Conservation (phyloP, 92 coral and sea anemone species). For the Siderastrea siderea region DNA sequence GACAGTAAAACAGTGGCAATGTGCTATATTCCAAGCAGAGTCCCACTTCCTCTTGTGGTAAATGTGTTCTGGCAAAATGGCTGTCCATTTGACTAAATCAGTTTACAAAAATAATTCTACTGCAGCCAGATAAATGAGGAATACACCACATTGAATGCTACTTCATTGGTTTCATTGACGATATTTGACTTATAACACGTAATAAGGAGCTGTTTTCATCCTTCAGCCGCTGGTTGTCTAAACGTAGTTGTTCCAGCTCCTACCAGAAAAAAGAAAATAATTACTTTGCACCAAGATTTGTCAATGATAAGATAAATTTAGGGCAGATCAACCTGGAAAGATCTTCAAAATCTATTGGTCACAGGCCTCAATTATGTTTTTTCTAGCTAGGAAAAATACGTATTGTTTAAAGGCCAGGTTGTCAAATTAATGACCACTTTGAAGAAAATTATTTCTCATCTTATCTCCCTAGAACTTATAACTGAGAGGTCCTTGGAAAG, state of each 20-base stretch:
- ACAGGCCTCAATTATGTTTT: too few relatives aligned
- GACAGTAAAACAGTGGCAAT: constrained; percentile 3
- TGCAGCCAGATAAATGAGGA: constrained; percentile 46
- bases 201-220: constrained; percentile 94
- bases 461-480: too few relatives aligned
- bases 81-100: constrained; percentile 54
- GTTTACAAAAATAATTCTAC: constrained; percentile 53
- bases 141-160: constrained; percentile 11
- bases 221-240: constrained; percentile 88
- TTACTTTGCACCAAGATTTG: background rate
- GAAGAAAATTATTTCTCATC: too few relatives aligned
- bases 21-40: constrained; percentile 10
- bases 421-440: too few relatives aligned
- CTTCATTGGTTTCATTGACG: constrained; percentile 72
- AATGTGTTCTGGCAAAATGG: constrained; percentile 26
- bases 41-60: constrained; percentile 11
- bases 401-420: too few relatives aligned
- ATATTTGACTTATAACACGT: constrained; percentile 93
- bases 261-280: constrained; percentile 20
- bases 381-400: too few relatives aligned
- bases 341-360: background rate
- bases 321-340: background rate
- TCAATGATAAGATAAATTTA: background rate
- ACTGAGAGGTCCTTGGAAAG: too few relatives aligned
- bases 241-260: constrained; percentile 88